Percentiles rank a stretch among this genome's conserved stretches.
Evolutionary conservation across 35 echinoderm and acorn worm genomes (phyloP).

Genomic region (Apostichopus californicus): DNA sequence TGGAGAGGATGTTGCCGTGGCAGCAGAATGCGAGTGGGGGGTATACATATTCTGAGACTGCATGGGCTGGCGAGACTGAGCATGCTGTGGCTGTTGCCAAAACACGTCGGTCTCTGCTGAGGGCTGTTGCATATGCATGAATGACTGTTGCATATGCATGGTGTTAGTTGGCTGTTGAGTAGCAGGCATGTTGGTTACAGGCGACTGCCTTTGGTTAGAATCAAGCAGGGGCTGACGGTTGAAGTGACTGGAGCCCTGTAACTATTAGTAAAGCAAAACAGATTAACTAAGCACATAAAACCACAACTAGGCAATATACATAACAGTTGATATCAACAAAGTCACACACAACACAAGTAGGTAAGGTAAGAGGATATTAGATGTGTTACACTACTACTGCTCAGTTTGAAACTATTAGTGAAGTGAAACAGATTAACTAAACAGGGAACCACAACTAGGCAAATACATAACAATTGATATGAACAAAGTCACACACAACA

Average conservation of each 20-base stretch:
- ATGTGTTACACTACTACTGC: background rate
- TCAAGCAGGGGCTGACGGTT: slow-evolving; percentile 4
- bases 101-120: slow-evolving; percentile 12
- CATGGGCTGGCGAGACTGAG: background rate
- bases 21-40: background rate
- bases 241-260: background rate
- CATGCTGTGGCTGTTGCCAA: slow-evolving; percentile 31
- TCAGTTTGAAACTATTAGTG: slow-evolving; percentile 35
- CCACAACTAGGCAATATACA: too few relatives aligned
- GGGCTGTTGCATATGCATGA: slow-evolving; percentile 44
- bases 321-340: too few relatives aligned
- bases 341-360: too few relatives aligned
- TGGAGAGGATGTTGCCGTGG: background rate
- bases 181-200: slow-evolving; percentile 1
- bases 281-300: too few relatives aligned
- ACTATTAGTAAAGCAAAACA: slow-evolving; percentile 43
- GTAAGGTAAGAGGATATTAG: too few relatives aligned
- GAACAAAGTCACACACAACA: too few relatives aligned
- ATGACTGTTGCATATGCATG: slow-evolving; percentile 54
- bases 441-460: too few relatives aligned
- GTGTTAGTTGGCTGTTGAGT: slow-evolving; percentile 10
- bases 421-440: too few relatives aligned
- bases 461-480: too few relatives aligned
- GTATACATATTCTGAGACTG: background rate
- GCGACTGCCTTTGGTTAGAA: slow-evolving; percentile 19